These are phyloP conservation scores for Acronicta alni DNA, from an alignment of 2,888 invertebrate species.

Conservation along the genomic window DNA sequence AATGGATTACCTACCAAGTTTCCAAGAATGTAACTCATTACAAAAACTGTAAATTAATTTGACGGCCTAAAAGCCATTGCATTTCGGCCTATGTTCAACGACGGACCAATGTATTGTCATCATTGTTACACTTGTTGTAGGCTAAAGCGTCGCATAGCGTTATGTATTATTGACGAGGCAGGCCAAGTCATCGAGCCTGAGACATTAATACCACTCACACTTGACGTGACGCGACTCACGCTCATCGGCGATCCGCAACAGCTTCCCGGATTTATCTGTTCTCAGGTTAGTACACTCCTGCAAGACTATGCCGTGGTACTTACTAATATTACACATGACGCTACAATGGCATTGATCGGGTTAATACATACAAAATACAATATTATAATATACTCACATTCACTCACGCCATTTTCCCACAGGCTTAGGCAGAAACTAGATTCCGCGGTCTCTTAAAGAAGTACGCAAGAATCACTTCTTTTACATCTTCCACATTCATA, in stretches of 20 bases:
- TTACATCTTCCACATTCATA: no score
- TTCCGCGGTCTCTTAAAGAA: no score
- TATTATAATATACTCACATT: no score
- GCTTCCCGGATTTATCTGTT: constrained; percentile 94
- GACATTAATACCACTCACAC: constrained; percentile 93
- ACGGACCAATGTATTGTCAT: background rate
- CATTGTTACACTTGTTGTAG: constrained; percentile 58
- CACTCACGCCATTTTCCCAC: no score
- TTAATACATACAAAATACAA: no score
- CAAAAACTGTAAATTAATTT: no score
- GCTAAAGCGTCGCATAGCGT: constrained; percentile 82
- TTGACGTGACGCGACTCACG: constrained; percentile 93
- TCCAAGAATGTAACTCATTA: no score
- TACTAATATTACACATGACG: background rate
- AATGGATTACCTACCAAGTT: no score
- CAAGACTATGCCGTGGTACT: background rate
- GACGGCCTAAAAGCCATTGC: background rate
- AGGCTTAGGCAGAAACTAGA: no score
- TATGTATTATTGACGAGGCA: constrained; percentile 96
- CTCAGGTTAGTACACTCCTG: constrained; percentile 86
- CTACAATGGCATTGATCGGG: background rate
- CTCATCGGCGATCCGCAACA: constrained; percentile 97
- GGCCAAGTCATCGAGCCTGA: constrained; percentile 96
- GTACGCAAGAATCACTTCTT: no score
- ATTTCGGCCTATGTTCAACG: background rate